phyloP scores from a whole-genome alignment of 2,113 vertebrate genomes.

The Pavo muticus region DNA sequence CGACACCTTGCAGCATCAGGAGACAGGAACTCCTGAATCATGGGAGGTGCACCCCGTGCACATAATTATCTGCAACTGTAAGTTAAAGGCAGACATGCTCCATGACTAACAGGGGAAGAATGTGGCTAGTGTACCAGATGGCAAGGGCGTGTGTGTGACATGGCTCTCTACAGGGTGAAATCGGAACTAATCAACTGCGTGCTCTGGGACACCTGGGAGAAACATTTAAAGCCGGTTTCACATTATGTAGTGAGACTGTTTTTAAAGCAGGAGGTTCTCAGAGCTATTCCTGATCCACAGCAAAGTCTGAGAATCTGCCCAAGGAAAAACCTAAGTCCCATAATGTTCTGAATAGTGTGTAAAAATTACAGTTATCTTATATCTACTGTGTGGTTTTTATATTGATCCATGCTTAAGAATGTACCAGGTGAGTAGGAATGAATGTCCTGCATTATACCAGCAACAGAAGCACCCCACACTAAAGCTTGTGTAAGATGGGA shows the following conservation, averaged over 20 bases:
- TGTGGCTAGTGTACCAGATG: neutral
- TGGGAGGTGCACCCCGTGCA: neutral
- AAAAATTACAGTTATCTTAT: neutral
- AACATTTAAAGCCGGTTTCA: neutral
- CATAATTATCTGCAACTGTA: neutral
- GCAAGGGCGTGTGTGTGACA: neutral
- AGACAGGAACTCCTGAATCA: slow-evolving; percentile 16
- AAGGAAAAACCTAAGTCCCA: neutral
- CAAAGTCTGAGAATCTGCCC: neutral
- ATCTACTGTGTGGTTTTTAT: neutral
- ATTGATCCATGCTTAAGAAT: neutral
- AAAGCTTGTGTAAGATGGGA: rapidly evolving
- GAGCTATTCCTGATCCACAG: neutral
- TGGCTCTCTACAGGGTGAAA: neutral
- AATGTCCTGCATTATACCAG: neutral
- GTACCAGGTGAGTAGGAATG: neutral
- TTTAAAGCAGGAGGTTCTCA: neutral
- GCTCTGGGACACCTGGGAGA: neutral
- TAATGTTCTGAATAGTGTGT: neutral
- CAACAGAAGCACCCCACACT: neutral
- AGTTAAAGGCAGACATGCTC: neutral
- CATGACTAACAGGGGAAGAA: neutral
- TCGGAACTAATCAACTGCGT: neutral
- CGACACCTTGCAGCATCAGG: neutral
- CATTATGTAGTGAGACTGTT: neutral